Evolutionary conservation across 1,140 invertebrate species (phyloP), one percentile per base, ranked within the genome.

Genomic region (Telenomus remus): DNA sequence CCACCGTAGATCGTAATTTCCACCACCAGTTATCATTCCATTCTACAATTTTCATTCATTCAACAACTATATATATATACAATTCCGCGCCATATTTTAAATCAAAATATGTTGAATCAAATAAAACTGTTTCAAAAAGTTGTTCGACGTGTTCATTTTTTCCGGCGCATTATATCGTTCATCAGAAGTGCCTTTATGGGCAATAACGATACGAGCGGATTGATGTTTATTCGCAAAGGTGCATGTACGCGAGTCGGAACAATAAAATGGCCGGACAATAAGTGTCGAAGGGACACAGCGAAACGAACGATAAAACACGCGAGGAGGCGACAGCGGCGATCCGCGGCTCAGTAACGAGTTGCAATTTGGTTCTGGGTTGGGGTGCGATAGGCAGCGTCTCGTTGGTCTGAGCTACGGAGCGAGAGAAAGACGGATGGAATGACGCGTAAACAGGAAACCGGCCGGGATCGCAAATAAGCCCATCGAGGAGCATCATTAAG

Each of bases 401-500:
- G 64, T 59, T 57, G 64, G 72, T 63, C 65, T 27, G 2, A 27
- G 19, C 64, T 65, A 60, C 59, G 54, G 44, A 59, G 63, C 75
- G 64, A 60, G 76, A 69, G 76, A 74, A 53, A 55, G 55, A 66
- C 48, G 61, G 59, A 60, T 59, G 57, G 66, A 55, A 79, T 56
- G 55, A 64, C 60, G 61, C 78, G 72, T 79, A 81, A 84, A 82
- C 79, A 80, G 78, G 79, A 80, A 80, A 73, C 51, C 27, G 42
- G 74, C 59, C 51, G 43, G 60, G 77, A 74, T 82, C 79, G 81
- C 81, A 83, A 82, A 84, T 82, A 81, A 80, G 77, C 63, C 61
- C 54, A 83, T 76, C 79, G 78, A 47, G 73, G 56, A 56, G 61
- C 60, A 81, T 83, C 82, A 77, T 83, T 83, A 82, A 83, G 78